Percentiles rank a stretch among this genome's conserved stretches.
phyloP scores from a whole-genome alignment of 1,140 invertebrate genomes.

The Listronotus bonariensis region DNA sequence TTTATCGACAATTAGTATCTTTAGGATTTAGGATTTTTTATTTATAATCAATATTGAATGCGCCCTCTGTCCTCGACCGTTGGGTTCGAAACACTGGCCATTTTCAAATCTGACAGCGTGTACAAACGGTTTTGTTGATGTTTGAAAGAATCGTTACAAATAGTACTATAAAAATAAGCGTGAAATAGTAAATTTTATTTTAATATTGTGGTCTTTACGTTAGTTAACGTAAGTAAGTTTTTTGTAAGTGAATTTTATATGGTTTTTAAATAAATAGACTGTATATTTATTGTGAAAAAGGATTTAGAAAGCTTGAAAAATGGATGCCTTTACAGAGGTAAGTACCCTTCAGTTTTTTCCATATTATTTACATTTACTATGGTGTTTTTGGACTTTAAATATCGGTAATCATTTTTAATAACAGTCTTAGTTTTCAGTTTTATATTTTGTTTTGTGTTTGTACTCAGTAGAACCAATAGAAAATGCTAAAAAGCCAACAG shows the following conservation, averaged over 20 bases:
- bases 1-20: too few relatives aligned
- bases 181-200: not conserved
- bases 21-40: too few relatives aligned
- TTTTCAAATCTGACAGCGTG: slow-evolving; percentile 13
- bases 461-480: slow-evolving; percentile 3
- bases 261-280: not conserved
- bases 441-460: not conserved
- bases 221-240: not conserved
- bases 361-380: not conserved
- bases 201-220: slow-evolving; percentile 7
- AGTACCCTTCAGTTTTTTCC: slow-evolving; percentile 12
- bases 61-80: not conserved
- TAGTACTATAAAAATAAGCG: not conserved
- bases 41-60: too few relatives aligned
- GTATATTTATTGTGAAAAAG: not conserved
- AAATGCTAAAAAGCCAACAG: not conserved
- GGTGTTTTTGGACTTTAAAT: not conserved
- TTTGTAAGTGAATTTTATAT: not conserved
- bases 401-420: not conserved
- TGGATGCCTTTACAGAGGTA: slow-evolving; percentile 53
- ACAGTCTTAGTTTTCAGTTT: not conserved
- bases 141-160: slow-evolving; percentile 10
- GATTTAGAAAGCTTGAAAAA: slow-evolving; percentile 18
- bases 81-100: not conserved
- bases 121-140: slow-evolving; percentile 2